Evolutionary conservation across 2,888 invertebrate genomes (phyloP).

Genomic region (Actias luna): DNA sequence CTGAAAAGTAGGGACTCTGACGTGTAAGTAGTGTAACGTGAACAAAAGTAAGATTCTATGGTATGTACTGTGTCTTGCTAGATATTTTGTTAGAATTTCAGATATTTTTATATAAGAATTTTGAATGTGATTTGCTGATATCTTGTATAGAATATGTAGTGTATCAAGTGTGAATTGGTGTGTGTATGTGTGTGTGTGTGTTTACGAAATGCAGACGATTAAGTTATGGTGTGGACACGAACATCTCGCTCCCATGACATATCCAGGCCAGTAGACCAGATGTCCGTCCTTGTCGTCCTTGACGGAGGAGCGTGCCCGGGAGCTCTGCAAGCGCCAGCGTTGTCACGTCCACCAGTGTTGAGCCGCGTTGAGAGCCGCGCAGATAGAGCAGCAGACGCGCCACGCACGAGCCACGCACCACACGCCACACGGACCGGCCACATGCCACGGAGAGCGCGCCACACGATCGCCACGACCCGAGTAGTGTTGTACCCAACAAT

Average conservation of each 20-base stretch:
- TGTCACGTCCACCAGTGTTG: conserved; percentile 38
- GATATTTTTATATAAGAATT: neutral
- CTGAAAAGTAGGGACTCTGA: conserved; percentile 34
- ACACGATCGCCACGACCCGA: conserved; percentile 81
- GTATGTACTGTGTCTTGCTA: neutral
- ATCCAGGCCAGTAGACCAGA: conserved; percentile 99
- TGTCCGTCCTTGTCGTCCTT: conserved; percentile 99
- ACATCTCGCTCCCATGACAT: conserved; percentile 99
- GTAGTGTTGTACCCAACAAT: conserved; percentile 83
- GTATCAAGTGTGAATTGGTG: conserved; percentile 28
- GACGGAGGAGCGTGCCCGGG: conserved; percentile 93
- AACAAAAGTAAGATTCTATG: conserved; percentile 1
- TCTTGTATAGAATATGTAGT: conserved; percentile 27
- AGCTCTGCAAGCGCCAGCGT: conserved; percentile 84
- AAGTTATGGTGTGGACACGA: conserved; percentile 90
- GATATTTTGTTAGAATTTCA: neutral
- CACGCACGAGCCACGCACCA: conserved; percentile 31
- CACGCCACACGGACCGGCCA: conserved; percentile 39
- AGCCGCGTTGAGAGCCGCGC: conserved; percentile 22
- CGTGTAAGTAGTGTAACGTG: conserved; percentile 9
- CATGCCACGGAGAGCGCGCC: conserved; percentile 75
- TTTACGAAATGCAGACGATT: conserved; percentile 47
- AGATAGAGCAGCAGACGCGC: conserved; percentile 28
- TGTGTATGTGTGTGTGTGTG: conserved; percentile 29
- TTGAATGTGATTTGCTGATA: conserved; percentile 24